These are phyloP conservation scores for Xenus cinereus DNA, from an alignment of 2,113 vertebrate genomes.

Conservation along the genomic window DNA sequence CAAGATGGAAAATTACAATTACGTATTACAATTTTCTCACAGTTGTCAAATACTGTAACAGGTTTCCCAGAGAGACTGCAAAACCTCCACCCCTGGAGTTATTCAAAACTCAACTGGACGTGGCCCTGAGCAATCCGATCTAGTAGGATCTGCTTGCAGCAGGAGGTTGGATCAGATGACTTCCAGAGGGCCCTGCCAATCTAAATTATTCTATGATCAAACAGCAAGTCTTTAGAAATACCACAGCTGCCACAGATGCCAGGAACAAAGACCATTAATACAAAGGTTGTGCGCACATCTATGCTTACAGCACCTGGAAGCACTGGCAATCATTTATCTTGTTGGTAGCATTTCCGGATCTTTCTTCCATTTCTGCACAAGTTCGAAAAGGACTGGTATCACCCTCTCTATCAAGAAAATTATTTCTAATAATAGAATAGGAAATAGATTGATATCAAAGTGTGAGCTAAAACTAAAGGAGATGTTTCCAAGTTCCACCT, in stretches of 20 bases:
- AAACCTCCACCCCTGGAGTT: neutral
- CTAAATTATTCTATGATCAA: neutral
- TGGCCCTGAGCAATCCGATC: neutral
- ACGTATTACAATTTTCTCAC: neutral
- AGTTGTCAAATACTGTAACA: neutral
- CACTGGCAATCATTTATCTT: neutral
- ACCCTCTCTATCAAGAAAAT: neutral
- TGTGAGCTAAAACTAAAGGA: neutral
- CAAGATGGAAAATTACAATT: rapidly evolving
- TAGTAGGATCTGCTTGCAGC: neutral
- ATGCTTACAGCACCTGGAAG: neutral
- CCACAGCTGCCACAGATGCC: neutral
- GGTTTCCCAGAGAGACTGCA: neutral
- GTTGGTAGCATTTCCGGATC: neutral
- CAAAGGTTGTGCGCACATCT: neutral
- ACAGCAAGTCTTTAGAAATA: neutral
- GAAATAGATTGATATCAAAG: neutral
- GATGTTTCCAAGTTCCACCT: neutral
- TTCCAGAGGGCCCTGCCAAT: neutral
- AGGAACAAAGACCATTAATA: neutral
- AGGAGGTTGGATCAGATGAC: neutral
- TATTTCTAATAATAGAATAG: neutral
- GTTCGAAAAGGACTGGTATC: neutral
- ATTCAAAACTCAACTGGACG: neutral
- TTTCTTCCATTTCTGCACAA: neutral